Base-by-base conservation (phyloP, 2,113 vertebrate species). In the Catharus bicknelli region DNA sequence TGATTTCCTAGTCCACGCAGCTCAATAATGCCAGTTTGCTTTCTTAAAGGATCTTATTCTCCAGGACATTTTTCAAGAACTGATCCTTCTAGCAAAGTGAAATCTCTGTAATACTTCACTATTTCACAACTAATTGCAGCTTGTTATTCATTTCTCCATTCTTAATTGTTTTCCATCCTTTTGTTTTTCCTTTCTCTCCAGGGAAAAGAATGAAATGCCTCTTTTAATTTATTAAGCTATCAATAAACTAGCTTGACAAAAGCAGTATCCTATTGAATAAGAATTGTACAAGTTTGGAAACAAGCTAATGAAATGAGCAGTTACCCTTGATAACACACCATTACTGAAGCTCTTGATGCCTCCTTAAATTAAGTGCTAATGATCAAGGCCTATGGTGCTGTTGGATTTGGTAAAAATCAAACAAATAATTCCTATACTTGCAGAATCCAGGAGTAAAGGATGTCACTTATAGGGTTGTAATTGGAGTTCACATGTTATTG, bases 291-390 rank as follows among this genome's bases (percentile, higher is more conserved):
- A 64, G 36, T 90, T 83, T 55, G 51, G 73, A 85, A 92, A 73
- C 58, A 76, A 77, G 40, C n/a, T 86, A 92, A 89, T 64, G 70
- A 90, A 91, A 94, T 75, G 75, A 88, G 66, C 79, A 90, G 77
- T 78, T 92, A 82, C 58, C 50, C 83, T 63, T 87, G 63, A 78
- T 83, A 95, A 78, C 38, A 85, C 38, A 29, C 22, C 79, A 21
- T 68, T 87, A 53, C 29, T 40, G 64, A 93, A 90, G 62, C 20
- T 77, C 40, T 47, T 76, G 77, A 93, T 80, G 42, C 8, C 43
- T 68, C 83, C 70, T 69, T 34, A 87, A 94, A 62, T 58, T 55
- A 93, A 78, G 51, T 57, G 43, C 34, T 89, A 93, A 84, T 36
- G 50, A 93, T 59, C 34, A 94, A 55, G 54, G 25, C 74, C 66